Evolutionary conservation across 35 echinoderm and acorn worm genomes (phyloP).

Genomic region (Apostichopus japonicus): DNA sequence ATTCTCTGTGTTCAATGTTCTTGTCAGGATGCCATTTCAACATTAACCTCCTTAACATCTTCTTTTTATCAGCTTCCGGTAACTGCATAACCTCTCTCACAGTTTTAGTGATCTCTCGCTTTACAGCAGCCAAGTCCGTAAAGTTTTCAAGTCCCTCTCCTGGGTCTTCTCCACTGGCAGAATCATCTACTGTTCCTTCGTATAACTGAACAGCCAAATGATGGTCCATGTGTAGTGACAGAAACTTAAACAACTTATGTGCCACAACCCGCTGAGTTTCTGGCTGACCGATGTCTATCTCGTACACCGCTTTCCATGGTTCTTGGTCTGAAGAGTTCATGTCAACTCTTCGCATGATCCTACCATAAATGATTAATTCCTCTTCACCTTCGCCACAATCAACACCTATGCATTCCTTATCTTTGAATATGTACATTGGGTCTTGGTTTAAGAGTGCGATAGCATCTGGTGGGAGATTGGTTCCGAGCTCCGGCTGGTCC

Average conservation of each 20-base stretch:
- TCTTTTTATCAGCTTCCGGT: conserved; percentile 30
- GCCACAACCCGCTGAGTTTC: background rate
- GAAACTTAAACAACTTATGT: conserved; percentile 33
- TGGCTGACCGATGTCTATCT: background rate
- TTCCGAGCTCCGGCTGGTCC: background rate
- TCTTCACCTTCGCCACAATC: conserved; percentile 5
- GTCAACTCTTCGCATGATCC: background rate
- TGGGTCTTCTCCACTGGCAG: background rate
- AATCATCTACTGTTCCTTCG: background rate
- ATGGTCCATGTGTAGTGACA: background rate
- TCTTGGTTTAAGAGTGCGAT: conserved; percentile 28
- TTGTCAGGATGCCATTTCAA: conserved; percentile 57
- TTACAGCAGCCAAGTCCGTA: conserved; percentile 10
- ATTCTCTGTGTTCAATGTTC: conserved; percentile 1
- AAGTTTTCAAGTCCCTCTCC: background rate
- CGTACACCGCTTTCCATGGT: conserved; percentile 19
- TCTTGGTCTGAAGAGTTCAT: background rate
- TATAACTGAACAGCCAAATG: conserved; percentile 4
- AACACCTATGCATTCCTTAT: conserved; percentile 42
- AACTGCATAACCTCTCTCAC: background rate
- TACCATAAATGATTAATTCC: conserved; percentile 27
- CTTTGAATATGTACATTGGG: conserved; percentile 30
- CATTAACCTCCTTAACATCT: conserved; percentile 35
- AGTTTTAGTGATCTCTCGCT: conserved; percentile 25
- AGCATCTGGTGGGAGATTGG: background rate